Evolutionary conservation across 2,113 vertebrate genomes (phyloP).

Genomic region (Crotalus helleri): DNA sequence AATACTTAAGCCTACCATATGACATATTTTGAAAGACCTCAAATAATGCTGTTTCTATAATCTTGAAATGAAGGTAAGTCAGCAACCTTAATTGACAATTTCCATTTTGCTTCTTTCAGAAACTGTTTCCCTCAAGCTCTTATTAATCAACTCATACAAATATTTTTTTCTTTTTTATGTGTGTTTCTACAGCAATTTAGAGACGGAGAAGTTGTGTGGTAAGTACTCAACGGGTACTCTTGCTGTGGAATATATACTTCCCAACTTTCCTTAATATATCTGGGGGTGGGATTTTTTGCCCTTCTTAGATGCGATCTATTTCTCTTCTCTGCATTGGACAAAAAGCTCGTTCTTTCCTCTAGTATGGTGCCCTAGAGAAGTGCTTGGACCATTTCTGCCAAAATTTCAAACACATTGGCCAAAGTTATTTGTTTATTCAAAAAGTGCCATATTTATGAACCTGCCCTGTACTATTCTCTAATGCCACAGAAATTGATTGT

Average conservation of each 20-base stretch:
- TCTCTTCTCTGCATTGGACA: background rate
- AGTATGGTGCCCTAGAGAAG: background rate
- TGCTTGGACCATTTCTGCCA: background rate
- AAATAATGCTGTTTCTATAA: background rate
- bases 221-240: constrained; percentile 53
- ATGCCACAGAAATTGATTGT: background rate
- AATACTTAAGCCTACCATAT: background rate
- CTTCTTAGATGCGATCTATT: background rate
- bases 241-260: background rate
- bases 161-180: background rate
- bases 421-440: background rate
- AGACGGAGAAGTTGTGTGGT: constrained; percentile 94
- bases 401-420: background rate
- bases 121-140: accelerated
- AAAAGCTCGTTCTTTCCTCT: background rate
- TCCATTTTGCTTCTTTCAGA: background rate
- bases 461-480: background rate
- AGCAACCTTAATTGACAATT: background rate
- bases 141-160: constrained; percentile 31
- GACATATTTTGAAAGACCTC: background rate
- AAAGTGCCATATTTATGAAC: background rate
- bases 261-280: background rate
- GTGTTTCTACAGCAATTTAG: constrained; percentile 82
- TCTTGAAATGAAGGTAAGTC: background rate
- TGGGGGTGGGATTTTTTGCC: background rate